Conservation (phyloP, 2,113 vertebrate species). For the Australoheros scitulus region DNA sequence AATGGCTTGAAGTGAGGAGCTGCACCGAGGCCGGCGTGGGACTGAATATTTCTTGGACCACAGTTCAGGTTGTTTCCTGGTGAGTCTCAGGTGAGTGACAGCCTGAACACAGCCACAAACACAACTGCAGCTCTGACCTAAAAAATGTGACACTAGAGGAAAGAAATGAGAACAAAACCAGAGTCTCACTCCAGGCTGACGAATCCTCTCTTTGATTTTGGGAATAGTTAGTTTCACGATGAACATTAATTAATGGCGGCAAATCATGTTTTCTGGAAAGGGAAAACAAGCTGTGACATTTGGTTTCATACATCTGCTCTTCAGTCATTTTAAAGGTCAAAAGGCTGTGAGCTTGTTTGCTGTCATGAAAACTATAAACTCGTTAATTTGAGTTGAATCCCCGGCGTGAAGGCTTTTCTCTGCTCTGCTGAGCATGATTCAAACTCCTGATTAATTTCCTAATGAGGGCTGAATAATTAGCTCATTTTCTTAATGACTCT, state of each 20-base stretch:
- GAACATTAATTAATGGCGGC: neutral
- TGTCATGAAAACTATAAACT: neutral
- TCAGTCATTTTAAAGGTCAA: neutral
- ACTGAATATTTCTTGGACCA: no score
- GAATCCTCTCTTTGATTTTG: neutral
- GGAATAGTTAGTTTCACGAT: no score
- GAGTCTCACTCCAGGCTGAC: neutral
- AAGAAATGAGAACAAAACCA: neutral
- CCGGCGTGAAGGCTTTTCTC: neutral
- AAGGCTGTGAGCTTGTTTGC: neutral
- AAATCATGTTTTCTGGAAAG: neutral
- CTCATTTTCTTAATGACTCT: slow-evolving; percentile 12
- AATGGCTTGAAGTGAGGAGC: no score
- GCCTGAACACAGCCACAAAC: neutral
- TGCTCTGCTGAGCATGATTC: neutral
- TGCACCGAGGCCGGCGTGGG: no score
- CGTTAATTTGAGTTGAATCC: neutral
- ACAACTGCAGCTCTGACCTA: neutral
- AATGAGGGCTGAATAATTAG: slow-evolving; percentile 30
- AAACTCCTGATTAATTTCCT: neutral
- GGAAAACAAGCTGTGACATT: neutral
- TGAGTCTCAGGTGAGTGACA: neutral
- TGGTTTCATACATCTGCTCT: neutral
- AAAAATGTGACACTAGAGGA: neutral
- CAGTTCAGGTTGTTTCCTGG: neutral